A percentile compares a stretch with the other conserved stretches of the same genome.
phyloP scores from a whole-genome alignment of 2,888 invertebrate species.

The Meandrusa payeni region DNA sequence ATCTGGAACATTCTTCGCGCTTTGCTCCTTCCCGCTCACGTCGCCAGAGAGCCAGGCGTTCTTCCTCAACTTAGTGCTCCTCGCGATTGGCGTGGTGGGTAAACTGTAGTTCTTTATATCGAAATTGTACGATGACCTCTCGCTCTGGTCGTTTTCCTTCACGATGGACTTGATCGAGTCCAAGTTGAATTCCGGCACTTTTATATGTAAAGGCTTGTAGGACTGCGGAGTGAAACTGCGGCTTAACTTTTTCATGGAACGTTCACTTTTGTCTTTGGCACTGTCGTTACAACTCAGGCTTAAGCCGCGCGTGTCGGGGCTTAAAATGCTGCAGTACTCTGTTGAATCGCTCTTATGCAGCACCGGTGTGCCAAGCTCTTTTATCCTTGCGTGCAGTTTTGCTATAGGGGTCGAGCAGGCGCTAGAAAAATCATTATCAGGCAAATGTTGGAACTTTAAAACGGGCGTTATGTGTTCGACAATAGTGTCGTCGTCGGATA shows the following conservation, averaged over 20 bases:
- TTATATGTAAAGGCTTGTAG: constrained; percentile 70
- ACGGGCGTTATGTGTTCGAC: constrained; percentile 29
- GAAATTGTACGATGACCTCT: constrained; percentile 66
- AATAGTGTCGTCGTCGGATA: constrained; percentile 45
- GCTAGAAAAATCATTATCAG: constrained; percentile 56
- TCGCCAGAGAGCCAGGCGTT: constrained; percentile 79
- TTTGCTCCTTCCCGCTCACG: constrained; percentile 38
- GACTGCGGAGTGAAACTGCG: constrained; percentile 72
- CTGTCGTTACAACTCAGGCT: constrained; percentile 44
- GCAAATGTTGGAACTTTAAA: constrained; percentile 45
- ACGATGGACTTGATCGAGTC: constrained; percentile 59
- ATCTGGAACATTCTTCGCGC: constrained; percentile 14
- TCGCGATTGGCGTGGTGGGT: constrained; percentile 76
- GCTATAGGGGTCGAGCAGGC: constrained; percentile 67
- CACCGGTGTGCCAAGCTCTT: constrained; percentile 59
- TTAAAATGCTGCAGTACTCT: constrained; percentile 72
- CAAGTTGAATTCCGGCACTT: constrained; percentile 67
- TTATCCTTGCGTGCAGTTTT: constrained; percentile 55
- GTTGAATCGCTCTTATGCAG: constrained; percentile 73
- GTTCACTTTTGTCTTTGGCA: constrained; percentile 49
- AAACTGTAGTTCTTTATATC: constrained; percentile 72
- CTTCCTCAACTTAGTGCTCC: constrained; percentile 76
- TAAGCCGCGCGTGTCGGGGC: constrained; percentile 54
- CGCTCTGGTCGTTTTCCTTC: constrained; percentile 45
- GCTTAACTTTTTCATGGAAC: constrained; percentile 55